Base-by-base conservation (phyloP, 2,888 invertebrate genomes). In the Drosophila ezoana region DNA sequence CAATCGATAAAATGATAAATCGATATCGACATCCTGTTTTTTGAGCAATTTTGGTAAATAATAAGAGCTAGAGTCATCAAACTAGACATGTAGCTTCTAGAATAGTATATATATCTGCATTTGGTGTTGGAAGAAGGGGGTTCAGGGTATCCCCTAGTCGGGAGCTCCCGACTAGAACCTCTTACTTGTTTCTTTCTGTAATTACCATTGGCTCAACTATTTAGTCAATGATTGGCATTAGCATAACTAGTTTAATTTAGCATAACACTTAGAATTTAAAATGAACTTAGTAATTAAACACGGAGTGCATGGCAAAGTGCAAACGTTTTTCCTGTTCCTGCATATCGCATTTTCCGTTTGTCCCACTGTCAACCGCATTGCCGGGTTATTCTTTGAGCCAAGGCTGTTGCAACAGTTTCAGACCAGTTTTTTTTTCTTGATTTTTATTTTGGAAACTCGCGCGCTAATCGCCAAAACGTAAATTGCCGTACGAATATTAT, bases 241-340 rank as follows among this genome's bases (percentile, higher is more conserved):
- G 53, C 81, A 83, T 79, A 83, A 83, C 81, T 57, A 53, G 76
- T 75, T 71, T 62, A 33, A 52, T 61, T 65, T 64, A 35, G 32
- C 20, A 53, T 54, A 44, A 41, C 33, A 18, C 54, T 52, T 44
- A 38, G 52, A 33, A 37, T 18, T 47, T 41, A 20, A 18, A 56
- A 23, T 38, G 45, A 58, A 61, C 4, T 48, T 10, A 28, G 6
- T 11, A 41, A 51, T 48, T 16, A 8, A 47, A 16, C 33, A 51
- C 51, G 20, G 8, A 23, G 16, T 35, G 23, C 53, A 54, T 66
- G 54, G 52, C 52, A 45, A 32, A 11, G 51, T 13, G 33, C 32
- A 40, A 18, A 52, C 3, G 40, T 9, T 16, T 53, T 64, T 72
- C 44, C 61, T 56, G 45, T 71, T 71, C 48, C 70, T 52, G 28